phyloP scores from a whole-genome alignment of 2,113 vertebrate genomes.

The Tichodroma muraria region DNA sequence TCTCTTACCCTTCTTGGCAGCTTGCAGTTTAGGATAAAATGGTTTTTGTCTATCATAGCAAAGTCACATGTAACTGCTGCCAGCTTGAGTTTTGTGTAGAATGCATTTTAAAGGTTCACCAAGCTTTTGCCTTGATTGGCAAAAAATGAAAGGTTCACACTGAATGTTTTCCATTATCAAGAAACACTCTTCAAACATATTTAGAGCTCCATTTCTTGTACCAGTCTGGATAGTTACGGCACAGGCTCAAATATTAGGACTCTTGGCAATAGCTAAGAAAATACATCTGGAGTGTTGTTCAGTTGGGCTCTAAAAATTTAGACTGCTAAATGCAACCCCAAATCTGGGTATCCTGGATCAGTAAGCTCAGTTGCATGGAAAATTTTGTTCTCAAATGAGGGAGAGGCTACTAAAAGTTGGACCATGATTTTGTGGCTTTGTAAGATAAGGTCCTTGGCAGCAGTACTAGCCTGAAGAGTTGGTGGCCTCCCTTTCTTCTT shows the following conservation, averaged over 20 bases:
- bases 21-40: not conserved
- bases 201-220: not conserved
- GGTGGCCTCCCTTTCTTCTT: not conserved
- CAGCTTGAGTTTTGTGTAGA: not conserved
- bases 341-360: not conserved
- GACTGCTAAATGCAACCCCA: not conserved
- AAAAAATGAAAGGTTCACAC: not conserved
- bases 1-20: not conserved
- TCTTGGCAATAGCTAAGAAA: not conserved
- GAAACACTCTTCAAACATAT: not conserved
- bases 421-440: not conserved
- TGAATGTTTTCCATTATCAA: not conserved
- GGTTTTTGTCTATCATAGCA: not conserved
- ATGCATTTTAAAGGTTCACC: not conserved
- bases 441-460: not conserved
- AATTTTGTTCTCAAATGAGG: not conserved
- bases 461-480: rapidly evolving
- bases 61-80: not conserved
- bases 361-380: not conserved
- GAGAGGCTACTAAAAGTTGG: not conserved
- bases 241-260: not conserved
- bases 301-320: not conserved
- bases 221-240: rapidly evolving
- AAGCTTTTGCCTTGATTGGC: not conserved
- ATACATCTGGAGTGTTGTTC: not conserved